These are phyloP conservation scores for Ornithorhynchus anatinus DNA, from an alignment of 2,113 vertebrate species.

Conservation along the genomic window DNA sequence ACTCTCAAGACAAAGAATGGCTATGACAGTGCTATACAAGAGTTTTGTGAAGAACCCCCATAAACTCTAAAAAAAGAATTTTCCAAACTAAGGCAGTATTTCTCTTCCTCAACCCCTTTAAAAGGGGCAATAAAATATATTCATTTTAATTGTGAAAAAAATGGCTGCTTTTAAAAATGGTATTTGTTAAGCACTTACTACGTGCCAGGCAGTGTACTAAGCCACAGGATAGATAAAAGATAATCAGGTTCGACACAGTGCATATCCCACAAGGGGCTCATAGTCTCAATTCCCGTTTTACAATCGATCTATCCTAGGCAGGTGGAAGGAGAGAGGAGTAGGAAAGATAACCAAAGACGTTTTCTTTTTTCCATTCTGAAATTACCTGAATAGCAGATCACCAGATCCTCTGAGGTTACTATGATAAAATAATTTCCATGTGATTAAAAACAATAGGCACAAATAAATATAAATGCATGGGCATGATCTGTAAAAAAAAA, in stretches of 20 bases:
- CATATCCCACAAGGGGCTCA: too few relatives aligned
- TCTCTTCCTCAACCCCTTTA: fast-evolving
- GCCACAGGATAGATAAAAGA: too few relatives aligned
- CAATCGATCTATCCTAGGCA: not conserved
- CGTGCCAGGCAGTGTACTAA: too few relatives aligned
- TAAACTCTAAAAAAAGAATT: not conserved
- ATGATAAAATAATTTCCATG: not conserved
- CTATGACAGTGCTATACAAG: not conserved
- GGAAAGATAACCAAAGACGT: not conserved
- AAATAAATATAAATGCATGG: not conserved
- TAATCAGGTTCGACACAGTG: too few relatives aligned
- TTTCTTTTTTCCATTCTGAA: not conserved
- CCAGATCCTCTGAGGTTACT: not conserved
- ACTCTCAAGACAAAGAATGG: not conserved
- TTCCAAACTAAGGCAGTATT: not conserved
- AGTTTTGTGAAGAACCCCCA: not conserved
- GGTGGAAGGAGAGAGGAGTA: not conserved
- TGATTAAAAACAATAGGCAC: not conserved
- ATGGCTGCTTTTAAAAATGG: too few relatives aligned
- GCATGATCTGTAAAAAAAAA: not conserved
- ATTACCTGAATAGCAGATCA: not conserved
- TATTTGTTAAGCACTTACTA: too few relatives aligned
- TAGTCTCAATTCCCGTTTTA: too few relatives aligned
- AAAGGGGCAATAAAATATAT: not conserved
- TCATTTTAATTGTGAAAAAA: not conserved